Evolutionary conservation across 2,113 vertebrate species (phyloP), one percentile per base, ranked within the genome.

Genomic region (Tamias sibiricus): DNA sequence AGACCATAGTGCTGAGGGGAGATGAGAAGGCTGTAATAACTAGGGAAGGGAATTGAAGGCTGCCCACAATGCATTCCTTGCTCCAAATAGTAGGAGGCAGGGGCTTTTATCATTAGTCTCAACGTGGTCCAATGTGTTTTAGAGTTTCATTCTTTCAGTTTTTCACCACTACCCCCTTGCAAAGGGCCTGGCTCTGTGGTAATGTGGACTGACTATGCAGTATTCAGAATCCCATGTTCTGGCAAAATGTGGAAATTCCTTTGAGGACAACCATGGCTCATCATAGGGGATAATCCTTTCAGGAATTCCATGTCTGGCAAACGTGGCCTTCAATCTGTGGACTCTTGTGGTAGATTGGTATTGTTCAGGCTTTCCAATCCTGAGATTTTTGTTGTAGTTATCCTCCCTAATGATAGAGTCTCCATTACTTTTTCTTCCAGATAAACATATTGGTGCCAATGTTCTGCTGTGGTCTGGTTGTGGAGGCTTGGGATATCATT

Each of bases 211-310:
- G 83, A 57, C 76, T 54, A 20, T 64, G 95, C 72, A 40, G 90
- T 87, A 64, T 52, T 95, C 94, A 97, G 91, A 97, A 95, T 68
- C 89, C 32, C 94, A 97, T 96, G 75, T 57, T 98, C 90, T 97
- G 96, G 90, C 90, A 97, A 97, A 97, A 88, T 10, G 77, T 47
- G 35, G 69, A 59, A 28, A 19, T 97, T 95, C 96, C 85, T 95
- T 94, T 88, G 92, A 95, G 88, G 47, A 98, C 72, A 0, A 71
- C 69, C 97, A 84, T 75, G 94, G 96, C 85, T 90, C 92, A 59
- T 75, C 20, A 37, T 93, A 77, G 95, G 95, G 97, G 95, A 87
- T 97, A 97, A 97, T 97, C 87, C 83, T 97, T 98, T 95, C 95
- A 97, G 93, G 94, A 85, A 97, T 97, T 97, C 91, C 93, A 87